Evolutionary conservation across 2,113 vertebrate species (phyloP), one percentile per base, ranked within the genome.

Genomic region (Condylura cristata): DNA sequence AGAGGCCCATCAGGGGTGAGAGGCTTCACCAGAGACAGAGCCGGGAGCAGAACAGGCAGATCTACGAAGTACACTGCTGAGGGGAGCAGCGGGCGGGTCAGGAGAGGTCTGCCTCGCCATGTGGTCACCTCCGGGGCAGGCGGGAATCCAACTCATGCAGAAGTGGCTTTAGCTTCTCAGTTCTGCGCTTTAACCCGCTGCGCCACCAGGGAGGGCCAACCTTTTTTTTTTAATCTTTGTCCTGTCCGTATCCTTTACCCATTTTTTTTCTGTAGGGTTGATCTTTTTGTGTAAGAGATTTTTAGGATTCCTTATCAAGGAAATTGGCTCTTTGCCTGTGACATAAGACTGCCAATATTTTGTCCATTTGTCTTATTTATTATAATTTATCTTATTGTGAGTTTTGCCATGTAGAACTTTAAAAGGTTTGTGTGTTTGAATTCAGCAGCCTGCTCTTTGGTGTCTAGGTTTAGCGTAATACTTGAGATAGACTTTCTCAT

Each of bases 381-480:
- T 79, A 17, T n/a, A 26, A 24, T 48, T 88, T 75, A 34, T 56
- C 37, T 81, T 87, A n/a, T 68, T 90, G 26, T 84, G 53, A 81
- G 58, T 87, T 90, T 88, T 80, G 26, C 58, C 13, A 61, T 13
- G 24, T 10, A 39, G 34, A 72, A 60, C 66, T 71, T 86, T 82
- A 72, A 76, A 75, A 88, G n/a, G 11, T 46, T 85, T 80, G n/a
- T 68, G 51, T 72, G 76, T 41, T 65, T 87, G 48, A 90, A 74
- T 32, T 94, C 22, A 82, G 3, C 17, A 53, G 0, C 51, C 28
- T 72, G 58, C 28, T 85, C 22, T 68, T 86, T 76, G 13, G 39
- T 30, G 66, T 88, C 16, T 66, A 65, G 20, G 26, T 75, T 70
- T 87, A 37, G 16, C 46, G 22, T 88, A 80, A 70, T 75, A 28